These are phyloP conservation scores for Brachypodius melanocephalos DNA, from an alignment of 2,113 vertebrate species.

Conservation along the genomic window DNA sequence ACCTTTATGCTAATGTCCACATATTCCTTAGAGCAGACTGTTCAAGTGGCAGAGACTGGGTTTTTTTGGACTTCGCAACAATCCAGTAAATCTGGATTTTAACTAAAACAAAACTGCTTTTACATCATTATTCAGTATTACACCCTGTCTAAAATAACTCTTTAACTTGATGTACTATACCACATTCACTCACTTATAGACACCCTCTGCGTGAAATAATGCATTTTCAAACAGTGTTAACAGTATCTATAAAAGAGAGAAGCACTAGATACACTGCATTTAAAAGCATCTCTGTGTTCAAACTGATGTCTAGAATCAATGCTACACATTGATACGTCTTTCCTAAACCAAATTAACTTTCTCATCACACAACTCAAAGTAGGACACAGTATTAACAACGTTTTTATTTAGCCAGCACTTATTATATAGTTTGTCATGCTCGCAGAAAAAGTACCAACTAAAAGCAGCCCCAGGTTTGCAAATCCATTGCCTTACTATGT, in stretches of 20 bases:
- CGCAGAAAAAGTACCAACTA: background rate
- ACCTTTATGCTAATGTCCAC: slow-evolving; percentile 86
- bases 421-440: background rate
- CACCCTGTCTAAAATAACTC: slow-evolving; percentile 51
- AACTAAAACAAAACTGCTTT: background rate
- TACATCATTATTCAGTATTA: slow-evolving; percentile 45
- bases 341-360: background rate
- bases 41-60: slow-evolving; percentile 47
- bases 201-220: slow-evolving; percentile 34
- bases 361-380: background rate
- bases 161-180: slow-evolving; percentile 55
- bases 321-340: background rate
- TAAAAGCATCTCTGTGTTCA: slow-evolving; percentile 16
- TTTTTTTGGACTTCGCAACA: slow-evolving; percentile 11
- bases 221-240: slow-evolving; percentile 63
- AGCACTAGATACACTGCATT: slow-evolving; percentile 42
- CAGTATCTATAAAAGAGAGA: slow-evolving; percentile 50
- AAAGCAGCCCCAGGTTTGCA: background rate
- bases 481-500: background rate
- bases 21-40: slow-evolving; percentile 69
- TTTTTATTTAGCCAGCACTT: background rate
- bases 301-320: slow-evolving; percentile 9
- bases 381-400: background rate
- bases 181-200: slow-evolving; percentile 38
- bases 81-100: background rate